phyloP scores from a whole-genome alignment of 2,113 vertebrate genomes.

The Eptesicus fuscus region DNA sequence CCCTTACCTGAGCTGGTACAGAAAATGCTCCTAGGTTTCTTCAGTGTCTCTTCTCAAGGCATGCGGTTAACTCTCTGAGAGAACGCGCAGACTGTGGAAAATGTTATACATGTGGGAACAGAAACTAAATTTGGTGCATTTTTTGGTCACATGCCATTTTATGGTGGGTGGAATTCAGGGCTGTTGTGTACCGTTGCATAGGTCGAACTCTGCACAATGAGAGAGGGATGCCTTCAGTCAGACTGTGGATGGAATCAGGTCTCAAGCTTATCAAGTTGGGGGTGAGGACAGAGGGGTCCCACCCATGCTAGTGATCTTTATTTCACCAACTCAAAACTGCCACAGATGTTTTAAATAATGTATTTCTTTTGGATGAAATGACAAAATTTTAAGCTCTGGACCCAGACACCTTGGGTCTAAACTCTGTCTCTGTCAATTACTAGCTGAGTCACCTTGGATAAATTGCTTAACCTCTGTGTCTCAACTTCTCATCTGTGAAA shows the following conservation, averaged over 20 bases:
- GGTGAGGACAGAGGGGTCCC: neutral
- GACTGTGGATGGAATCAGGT: neutral
- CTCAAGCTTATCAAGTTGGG: neutral
- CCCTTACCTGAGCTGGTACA: neutral
- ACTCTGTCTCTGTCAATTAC: neutral
- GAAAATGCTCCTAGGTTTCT: neutral
- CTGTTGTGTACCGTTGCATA: neutral
- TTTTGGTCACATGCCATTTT: neutral
- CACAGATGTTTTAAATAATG: neutral
- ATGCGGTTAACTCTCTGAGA: neutral
- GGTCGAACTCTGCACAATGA: neutral
- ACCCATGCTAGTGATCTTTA: neutral
- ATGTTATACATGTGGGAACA: neutral
- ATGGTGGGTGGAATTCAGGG: neutral
- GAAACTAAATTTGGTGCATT: neutral
- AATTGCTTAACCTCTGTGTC: neutral
- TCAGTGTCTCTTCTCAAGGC: neutral
- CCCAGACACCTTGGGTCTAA: neutral
- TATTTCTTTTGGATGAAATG: neutral
- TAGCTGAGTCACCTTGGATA: neutral
- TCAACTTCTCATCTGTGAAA: neutral
- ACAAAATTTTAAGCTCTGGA: conserved; percentile 13
- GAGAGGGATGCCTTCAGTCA: neutral
- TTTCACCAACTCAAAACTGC: neutral
- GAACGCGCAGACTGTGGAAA: neutral